Evolutionary conservation across 2,113 vertebrate genomes (phyloP).

Genomic region (Chiloscyllium plagiosum): DNA sequence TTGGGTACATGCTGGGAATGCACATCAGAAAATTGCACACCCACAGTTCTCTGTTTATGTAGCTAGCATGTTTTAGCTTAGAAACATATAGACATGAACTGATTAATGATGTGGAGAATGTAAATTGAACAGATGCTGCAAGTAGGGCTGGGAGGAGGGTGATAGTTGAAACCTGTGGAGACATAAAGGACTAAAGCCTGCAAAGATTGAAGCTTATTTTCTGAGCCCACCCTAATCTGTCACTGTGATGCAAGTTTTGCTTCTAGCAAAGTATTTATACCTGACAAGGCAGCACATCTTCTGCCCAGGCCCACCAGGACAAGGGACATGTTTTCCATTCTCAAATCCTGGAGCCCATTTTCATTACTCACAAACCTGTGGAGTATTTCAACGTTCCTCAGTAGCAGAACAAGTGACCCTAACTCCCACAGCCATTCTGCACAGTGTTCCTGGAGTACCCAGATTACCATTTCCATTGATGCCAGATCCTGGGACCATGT

Average conservation of each 20-base stretch:
- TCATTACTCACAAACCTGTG: not conserved
- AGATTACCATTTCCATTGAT: not conserved
- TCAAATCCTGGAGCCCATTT: not conserved
- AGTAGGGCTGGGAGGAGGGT: not conserved
- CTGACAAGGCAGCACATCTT: not conserved
- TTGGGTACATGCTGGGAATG: not conserved
- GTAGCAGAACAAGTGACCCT: not conserved
- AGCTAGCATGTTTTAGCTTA: not conserved
- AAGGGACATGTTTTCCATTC: not conserved
- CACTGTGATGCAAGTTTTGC: too few species aligned
- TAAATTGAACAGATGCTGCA: not conserved
- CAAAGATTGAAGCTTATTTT: not conserved
- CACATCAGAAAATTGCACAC: not conserved
- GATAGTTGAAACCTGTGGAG: not conserved
- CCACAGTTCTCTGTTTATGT: not conserved
- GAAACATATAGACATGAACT: not conserved
- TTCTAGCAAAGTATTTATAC: too few species aligned
- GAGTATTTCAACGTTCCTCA: not conserved
- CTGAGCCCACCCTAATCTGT: not conserved
- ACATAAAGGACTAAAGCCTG: not conserved
- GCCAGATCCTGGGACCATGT: not conserved
- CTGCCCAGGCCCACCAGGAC: not conserved
- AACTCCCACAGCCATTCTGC: not conserved
- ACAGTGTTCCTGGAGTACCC: not conserved
- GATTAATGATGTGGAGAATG: not conserved